These are phyloP conservation scores for Alfaro cultratus DNA, from an alignment of 2,797 vertebrate species.

Conservation along the genomic window DNA sequence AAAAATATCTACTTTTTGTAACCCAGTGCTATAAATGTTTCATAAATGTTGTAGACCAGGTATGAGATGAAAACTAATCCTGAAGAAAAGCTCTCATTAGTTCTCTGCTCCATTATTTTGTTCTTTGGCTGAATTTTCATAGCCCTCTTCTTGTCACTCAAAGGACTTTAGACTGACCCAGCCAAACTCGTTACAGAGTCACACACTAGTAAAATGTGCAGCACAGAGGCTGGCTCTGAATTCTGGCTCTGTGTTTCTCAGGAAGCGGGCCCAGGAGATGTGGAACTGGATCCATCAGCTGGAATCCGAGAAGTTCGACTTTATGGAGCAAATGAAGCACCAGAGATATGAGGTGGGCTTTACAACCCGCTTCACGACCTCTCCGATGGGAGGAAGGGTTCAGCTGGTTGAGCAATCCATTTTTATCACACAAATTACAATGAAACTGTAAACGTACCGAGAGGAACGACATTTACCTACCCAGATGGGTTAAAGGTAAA, in stretches of 20 bases:
- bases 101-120: not conserved
- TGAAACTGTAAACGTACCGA: not conserved
- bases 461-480: not conserved
- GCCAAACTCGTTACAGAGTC: not conserved
- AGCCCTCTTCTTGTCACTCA: not conserved
- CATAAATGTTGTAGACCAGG: not conserved
- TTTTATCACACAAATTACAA: not conserved
- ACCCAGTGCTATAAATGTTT: not conserved
- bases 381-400: not conserved
- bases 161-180: not conserved
- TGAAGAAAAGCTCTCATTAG: not conserved
- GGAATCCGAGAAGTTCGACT: slow-evolving; percentile 93
- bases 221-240: too few species aligned
- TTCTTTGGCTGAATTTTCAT: not conserved
- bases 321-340: slow-evolving; percentile 86
- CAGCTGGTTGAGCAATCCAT: not conserved
- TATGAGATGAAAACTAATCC: not conserved
- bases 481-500: not conserved
- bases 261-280: slow-evolving; percentile 87
- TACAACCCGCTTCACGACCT: not conserved
- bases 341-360: slow-evolving; percentile 87
- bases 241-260: slow-evolving; percentile 43
- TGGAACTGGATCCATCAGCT: slow-evolving; percentile 89
- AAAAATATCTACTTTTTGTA: too few species aligned
- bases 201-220: not conserved